Conservation (phyloP, 2,113 vertebrate species). For the Malurus melanocephalus region DNA sequence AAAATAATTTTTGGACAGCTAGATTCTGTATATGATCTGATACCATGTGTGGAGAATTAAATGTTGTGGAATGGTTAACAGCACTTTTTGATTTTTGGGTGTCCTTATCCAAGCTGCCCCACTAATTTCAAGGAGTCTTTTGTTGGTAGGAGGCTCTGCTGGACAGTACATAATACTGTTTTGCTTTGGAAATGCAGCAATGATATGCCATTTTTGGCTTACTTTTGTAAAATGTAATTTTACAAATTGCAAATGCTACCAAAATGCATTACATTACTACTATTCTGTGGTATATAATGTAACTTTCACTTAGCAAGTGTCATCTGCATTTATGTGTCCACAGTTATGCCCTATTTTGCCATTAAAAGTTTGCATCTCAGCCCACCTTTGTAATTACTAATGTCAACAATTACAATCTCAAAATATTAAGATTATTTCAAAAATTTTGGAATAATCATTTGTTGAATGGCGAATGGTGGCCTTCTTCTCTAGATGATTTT, state of each 20-base stretch:
- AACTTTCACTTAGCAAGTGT: background rate
- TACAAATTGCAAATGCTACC: background rate
- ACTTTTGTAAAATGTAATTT: background rate
- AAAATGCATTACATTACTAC: background rate
- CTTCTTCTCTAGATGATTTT: background rate
- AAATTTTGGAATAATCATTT: background rate
- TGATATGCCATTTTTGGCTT: background rate
- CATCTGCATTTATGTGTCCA: background rate
- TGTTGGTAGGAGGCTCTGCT: background rate
- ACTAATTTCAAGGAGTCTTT: background rate
- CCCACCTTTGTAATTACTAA: background rate
- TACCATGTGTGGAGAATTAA: background rate
- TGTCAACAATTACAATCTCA: background rate
- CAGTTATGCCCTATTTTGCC: background rate
- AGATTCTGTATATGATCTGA: background rate
- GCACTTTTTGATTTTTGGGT: background rate
- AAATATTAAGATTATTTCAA: background rate
- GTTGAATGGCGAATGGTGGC: background rate
- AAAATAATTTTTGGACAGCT: constrained; percentile 29
- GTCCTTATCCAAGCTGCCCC: background rate
- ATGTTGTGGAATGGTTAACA: background rate
- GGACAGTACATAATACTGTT: background rate
- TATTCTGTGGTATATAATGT: too few species aligned
- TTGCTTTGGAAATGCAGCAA: background rate
- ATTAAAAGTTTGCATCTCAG: background rate